Evolutionary conservation across 1,140 invertebrate species (phyloP).

Genomic region (Heliconius melpomene): DNA sequence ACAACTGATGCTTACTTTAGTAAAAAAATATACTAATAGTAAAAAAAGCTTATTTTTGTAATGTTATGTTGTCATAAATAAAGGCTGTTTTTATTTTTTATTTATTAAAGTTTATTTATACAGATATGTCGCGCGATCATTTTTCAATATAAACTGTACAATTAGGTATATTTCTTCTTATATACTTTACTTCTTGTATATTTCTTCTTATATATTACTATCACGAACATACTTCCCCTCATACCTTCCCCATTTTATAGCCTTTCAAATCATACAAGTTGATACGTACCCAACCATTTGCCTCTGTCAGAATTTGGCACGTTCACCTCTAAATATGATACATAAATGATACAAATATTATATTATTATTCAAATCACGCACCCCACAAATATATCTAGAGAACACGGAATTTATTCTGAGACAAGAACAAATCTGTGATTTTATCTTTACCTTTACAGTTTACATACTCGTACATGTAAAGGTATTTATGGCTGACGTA

Average conservation of each 20-base stretch:
- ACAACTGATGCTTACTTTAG: too few species aligned
- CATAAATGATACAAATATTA: constrained; percentile 29
- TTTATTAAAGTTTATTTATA: too few species aligned
- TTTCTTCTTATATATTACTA: neutral
- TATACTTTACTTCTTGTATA: neutral
- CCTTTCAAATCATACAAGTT: neutral
- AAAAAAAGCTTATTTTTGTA: too few species aligned
- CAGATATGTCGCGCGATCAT: too few species aligned
- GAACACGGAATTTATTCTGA: constrained; percentile 29
- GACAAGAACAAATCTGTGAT: constrained; percentile 39
- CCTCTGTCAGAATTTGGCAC: neutral
- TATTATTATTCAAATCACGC: constrained; percentile 30
- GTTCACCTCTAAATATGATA: constrained; percentile 21
- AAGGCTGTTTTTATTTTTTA: too few species aligned
- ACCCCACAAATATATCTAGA: constrained; percentile 25
- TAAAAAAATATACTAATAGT: too few species aligned
- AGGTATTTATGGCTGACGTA: constrained; percentile 6
- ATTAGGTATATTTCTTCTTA: neutral
- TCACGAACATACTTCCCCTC: neutral
- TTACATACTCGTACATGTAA: neutral
- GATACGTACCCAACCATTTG: neutral
- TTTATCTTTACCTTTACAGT: constrained; percentile 31
- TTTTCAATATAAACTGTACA: too few species aligned
- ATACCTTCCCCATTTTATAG: neutral
- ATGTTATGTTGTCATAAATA: too few species aligned